A percentile compares a stretch with the other conserved stretches of the same genome.
These are phyloP conservation scores for Tinea semifulvella DNA, from an alignment of 2,888 invertebrate species.

Conservation along the genomic window DNA sequence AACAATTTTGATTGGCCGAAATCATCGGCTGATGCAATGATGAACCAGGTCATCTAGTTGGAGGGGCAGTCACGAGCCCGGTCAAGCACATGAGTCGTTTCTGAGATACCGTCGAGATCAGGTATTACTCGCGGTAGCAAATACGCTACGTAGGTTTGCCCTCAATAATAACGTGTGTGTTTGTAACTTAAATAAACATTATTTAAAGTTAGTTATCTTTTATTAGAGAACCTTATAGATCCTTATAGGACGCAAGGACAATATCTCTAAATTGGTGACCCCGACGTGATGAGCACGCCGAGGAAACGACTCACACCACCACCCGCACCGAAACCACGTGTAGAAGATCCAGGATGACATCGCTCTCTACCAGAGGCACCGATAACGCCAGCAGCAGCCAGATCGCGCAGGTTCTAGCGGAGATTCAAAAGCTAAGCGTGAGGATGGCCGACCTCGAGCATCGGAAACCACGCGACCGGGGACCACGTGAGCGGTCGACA, in stretches of 20 bases:
- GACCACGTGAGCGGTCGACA: background rate
- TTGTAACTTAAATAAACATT: background rate
- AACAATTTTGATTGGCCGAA: too few species aligned
- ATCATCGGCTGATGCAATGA: too few species aligned
- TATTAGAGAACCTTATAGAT: background rate
- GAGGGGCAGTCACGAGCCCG: background rate
- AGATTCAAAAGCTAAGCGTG: background rate
- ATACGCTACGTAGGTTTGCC: background rate
- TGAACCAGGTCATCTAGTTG: background rate
- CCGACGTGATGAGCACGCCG: background rate
- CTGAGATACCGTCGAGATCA: background rate
- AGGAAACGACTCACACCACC: background rate
- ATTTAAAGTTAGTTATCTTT: too few species aligned
- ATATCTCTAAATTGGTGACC: background rate
- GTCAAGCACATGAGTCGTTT: background rate
- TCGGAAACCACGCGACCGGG: background rate
- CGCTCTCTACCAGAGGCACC: conserved; percentile 14
- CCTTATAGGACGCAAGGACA: background rate
- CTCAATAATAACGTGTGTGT: background rate
- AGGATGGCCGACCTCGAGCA: conserved; percentile 2
- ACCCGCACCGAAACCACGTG: too few species aligned
- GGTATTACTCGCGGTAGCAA: background rate
- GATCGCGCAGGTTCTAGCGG: background rate
- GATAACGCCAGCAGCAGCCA: background rate
- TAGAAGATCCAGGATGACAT: too few species aligned